phyloP scores from a whole-genome alignment of 2,888 invertebrate species.

The Drosophila paucipuncta region DNA sequence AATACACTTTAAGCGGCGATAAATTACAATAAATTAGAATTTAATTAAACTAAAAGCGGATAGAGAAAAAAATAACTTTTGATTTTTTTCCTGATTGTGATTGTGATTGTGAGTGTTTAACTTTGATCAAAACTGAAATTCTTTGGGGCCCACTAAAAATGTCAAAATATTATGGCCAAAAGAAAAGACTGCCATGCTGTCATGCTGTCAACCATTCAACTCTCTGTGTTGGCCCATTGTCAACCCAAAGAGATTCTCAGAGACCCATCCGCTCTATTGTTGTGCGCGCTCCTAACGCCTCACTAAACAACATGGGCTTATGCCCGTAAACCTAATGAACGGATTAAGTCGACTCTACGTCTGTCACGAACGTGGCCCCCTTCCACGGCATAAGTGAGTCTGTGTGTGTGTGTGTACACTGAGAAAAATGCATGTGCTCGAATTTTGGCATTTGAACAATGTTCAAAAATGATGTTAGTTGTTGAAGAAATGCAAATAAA shows the following conservation, averaged over 20 bases:
- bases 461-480: not conserved
- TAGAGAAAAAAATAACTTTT: slow-evolving; percentile 12
- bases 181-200: slow-evolving; percentile 68
- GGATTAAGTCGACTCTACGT: slow-evolving; percentile 76
- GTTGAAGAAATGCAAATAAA: not conserved
- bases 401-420: slow-evolving; percentile 23
- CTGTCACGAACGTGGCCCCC: slow-evolving; percentile 16
- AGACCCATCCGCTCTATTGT: slow-evolving; percentile 53
- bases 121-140: slow-evolving; percentile 52
- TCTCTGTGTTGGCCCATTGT: slow-evolving; percentile 60
- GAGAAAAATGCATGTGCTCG: not conserved
- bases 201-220: slow-evolving; percentile 72
- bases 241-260: slow-evolving; percentile 16
- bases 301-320: slow-evolving; percentile 76
- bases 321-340: slow-evolving; percentile 80
- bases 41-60: slow-evolving; percentile 70
- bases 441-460: not conserved
- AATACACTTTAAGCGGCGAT: slow-evolving; percentile 72
- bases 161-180: slow-evolving; percentile 80
- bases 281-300: slow-evolving; percentile 70
- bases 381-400: not conserved
- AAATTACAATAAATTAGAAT: slow-evolving; percentile 79
- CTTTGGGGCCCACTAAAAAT: slow-evolving; percentile 72
- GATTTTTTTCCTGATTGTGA: slow-evolving; percentile 7
- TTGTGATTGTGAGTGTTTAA: slow-evolving; percentile 16